Percentiles rank a stretch among this genome's conserved stretches.
These are phyloP conservation scores for Lucilia sericata DNA, from an alignment of 1,140 invertebrate species.

Conservation along the genomic window DNA sequence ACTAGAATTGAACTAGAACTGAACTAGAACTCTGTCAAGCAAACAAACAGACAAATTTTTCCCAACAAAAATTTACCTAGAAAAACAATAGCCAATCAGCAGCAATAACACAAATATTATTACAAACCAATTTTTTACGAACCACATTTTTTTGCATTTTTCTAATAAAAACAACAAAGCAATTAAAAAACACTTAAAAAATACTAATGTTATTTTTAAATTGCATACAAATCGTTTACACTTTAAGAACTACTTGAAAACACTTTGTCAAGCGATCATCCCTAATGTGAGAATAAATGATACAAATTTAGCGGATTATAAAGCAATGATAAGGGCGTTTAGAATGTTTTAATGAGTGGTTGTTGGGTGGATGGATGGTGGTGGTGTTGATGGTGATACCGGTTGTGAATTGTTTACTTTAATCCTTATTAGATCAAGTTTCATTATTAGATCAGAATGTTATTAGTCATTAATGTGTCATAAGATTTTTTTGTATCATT, in stretches of 20 bases:
- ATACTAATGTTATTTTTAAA: conserved; percentile 8
- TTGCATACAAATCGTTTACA: conserved; percentile 30
- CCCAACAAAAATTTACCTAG: too few species aligned
- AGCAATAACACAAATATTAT: too few species aligned
- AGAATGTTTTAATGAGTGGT: not conserved
- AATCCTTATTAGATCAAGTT: not conserved
- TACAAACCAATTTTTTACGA: too few species aligned
- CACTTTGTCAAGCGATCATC: conserved; percentile 1
- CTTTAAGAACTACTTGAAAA: not conserved
- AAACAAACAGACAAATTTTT: too few species aligned
- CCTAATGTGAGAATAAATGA: not conserved
- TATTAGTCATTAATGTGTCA: not conserved
- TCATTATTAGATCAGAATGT: not conserved
- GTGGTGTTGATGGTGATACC: not conserved
- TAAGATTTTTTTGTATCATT: not conserved
- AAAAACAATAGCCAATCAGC: too few species aligned
- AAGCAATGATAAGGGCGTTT: conserved; percentile 4
- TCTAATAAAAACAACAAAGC: too few species aligned
- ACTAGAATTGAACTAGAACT: too few species aligned
- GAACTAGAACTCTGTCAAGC: too few species aligned
- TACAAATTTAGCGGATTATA: conserved; percentile 26
- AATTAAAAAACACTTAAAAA: too few species aligned
- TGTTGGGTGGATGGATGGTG: not conserved
- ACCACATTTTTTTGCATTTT: too few species aligned
- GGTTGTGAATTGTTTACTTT: not conserved